Evolutionary conservation across 2,797 vertebrate species (phyloP).

Genomic region (Lepus oiostolus): DNA sequence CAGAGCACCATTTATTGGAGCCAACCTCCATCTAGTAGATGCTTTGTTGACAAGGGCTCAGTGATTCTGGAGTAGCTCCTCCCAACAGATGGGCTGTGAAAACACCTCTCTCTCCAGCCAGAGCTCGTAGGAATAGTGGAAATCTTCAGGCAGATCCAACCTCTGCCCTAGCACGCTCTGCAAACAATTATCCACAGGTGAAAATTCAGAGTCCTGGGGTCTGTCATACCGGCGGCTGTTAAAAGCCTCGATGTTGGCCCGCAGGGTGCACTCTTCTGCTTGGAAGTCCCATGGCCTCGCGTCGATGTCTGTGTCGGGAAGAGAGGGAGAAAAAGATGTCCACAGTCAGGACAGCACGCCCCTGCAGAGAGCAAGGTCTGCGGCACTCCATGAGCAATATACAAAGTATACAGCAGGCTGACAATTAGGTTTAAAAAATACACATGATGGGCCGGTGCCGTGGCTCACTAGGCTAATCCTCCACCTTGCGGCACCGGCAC

Average conservation of each 20-base stretch:
- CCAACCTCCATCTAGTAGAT: background rate
- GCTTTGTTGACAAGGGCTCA: slow-evolving; percentile 53
- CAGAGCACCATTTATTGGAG: slow-evolving; percentile 67
- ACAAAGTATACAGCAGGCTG: slow-evolving; percentile 5
- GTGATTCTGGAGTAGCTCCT: slow-evolving; percentile 93
- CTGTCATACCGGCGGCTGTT: slow-evolving; percentile 95
- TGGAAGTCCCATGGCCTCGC: slow-evolving; percentile 99
- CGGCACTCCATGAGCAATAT: slow-evolving; percentile 1
- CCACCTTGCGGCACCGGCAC: no score
- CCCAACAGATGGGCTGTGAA: slow-evolving; percentile 97
- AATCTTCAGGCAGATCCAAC: slow-evolving; percentile 95
- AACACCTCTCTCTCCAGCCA: slow-evolving; percentile 99
- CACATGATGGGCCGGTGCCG: no score
- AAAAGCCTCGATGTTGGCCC: slow-evolving; percentile 97
- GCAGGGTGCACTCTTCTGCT: slow-evolving; percentile 96
- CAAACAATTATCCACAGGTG: slow-evolving; percentile 97
- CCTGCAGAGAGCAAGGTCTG: background rate
- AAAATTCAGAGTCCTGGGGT: slow-evolving; percentile 92
- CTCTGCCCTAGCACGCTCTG: slow-evolving; percentile 97
- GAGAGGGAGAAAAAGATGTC: slow-evolving; percentile 4
- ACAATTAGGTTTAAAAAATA: background rate
- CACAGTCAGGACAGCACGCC: background rate
- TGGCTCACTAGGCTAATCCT: no score
- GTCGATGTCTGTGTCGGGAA: slow-evolving; percentile 92
- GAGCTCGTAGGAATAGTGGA: slow-evolving; percentile 97